A percentile compares a stretch with the other conserved stretches of the same genome.
phyloP scores from a whole-genome alignment of 2,113 vertebrate species.

The Embiotoca jacksoni region DNA sequence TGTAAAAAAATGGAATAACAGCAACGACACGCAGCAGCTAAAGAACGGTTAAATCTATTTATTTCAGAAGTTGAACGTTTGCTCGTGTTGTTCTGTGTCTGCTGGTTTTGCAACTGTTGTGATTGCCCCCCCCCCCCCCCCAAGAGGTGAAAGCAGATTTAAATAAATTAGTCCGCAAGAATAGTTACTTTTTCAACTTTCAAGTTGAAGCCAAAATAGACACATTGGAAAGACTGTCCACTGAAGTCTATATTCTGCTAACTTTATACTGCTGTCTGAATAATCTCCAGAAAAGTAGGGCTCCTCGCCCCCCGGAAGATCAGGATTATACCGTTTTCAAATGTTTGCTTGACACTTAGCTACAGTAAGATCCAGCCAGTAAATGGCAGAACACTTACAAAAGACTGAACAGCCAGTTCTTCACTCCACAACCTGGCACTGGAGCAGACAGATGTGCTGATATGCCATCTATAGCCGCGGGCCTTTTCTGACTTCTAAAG shows the following conservation, averaged over 20 bases:
- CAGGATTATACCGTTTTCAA: constrained; percentile 44
- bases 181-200: not conserved
- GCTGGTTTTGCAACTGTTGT: too few species aligned
- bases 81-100: too few species aligned
- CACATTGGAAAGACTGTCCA: not conserved
- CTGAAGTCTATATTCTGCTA: not conserved
- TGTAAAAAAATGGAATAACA: too few species aligned
- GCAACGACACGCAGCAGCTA: too few species aligned
- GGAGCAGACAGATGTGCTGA: constrained; percentile 81
- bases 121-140: too few species aligned
- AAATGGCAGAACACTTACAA: constrained; percentile 29
- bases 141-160: not conserved
- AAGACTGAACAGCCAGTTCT: constrained; percentile 52
- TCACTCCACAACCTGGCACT: constrained; percentile 58
- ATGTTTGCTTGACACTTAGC: constrained; percentile 44
- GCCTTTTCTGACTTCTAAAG: constrained; percentile 81
- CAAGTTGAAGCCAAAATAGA: not conserved
- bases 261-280: constrained; percentile 4
- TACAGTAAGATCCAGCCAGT: constrained; percentile 23
- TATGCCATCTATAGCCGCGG: constrained; percentile 78
- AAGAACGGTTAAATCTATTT: too few species aligned
- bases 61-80: too few species aligned
- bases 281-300: not conserved
- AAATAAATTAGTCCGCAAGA: not conserved
- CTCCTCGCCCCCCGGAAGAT: constrained; percentile 9